Conservation (phyloP, 2,888 invertebrate species). For the Ptilodon capucinus region DNA sequence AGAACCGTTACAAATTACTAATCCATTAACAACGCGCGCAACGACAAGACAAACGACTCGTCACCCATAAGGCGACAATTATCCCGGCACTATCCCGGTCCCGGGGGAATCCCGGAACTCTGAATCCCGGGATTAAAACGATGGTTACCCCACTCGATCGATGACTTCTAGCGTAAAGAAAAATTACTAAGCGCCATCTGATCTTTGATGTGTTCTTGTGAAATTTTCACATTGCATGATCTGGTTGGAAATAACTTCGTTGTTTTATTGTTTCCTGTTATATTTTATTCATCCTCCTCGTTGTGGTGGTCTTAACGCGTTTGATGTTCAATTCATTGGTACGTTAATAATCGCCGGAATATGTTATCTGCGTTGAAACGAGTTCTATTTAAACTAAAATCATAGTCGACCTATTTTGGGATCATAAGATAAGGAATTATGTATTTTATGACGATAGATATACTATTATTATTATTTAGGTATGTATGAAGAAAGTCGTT, state of each 20-base stretch:
- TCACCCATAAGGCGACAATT: conserved; percentile 66
- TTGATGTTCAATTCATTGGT: conserved; percentile 3
- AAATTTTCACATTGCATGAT: conserved; percentile 22
- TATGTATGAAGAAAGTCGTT: too few species aligned
- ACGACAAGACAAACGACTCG: conserved; percentile 62
- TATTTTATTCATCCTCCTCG: not conserved
- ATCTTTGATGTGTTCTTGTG: conserved; percentile 3
- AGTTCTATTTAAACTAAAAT: not conserved
- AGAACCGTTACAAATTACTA: conserved; percentile 60
- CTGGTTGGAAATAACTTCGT: conserved; percentile 17
- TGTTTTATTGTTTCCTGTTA: conserved; percentile 20
- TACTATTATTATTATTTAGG: too few species aligned
- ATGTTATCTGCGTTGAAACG: conserved; percentile 1
- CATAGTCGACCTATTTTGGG: not conserved
- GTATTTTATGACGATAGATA: too few species aligned
- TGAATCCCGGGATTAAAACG: conserved; percentile 21
- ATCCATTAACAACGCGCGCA: conserved; percentile 60
- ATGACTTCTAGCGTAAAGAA: conserved; percentile 24
- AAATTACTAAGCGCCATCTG: conserved; percentile 11
- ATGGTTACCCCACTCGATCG: conserved; percentile 44
- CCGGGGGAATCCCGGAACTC: conserved; percentile 24
- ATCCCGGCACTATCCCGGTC: conserved; percentile 39
- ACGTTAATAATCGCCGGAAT: not conserved
- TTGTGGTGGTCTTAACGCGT: conserved; percentile 3
- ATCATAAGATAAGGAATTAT: too few species aligned